Evolutionary conservation across 2,113 vertebrate species (phyloP).

Genomic region (Apus apus): DNA sequence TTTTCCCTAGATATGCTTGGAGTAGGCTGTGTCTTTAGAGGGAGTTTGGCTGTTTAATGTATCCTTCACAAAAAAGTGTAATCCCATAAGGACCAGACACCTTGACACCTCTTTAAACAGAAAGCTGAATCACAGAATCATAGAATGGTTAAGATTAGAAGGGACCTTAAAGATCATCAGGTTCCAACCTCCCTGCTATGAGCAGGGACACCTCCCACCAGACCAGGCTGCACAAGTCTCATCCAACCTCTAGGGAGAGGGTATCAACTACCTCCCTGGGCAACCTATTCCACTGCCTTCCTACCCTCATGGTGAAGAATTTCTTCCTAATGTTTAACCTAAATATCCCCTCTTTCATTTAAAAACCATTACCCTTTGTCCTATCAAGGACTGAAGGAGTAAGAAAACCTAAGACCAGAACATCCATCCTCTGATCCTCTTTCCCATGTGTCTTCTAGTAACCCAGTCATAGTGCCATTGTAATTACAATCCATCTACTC

Average conservation of each 20-base stretch:
- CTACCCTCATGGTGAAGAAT: too few species aligned
- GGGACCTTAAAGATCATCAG: too few species aligned
- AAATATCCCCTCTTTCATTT: too few species aligned
- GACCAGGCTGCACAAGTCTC: too few species aligned
- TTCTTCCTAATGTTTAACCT: too few species aligned
- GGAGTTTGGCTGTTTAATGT: background rate
- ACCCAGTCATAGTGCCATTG: background rate
- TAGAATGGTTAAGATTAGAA: too few species aligned
- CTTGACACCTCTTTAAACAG: background rate
- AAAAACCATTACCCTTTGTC: too few species aligned
- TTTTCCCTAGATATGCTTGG: background rate
- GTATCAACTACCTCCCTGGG: too few species aligned
- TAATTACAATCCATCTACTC: background rate
- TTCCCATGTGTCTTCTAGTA: background rate
- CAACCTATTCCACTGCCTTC: too few species aligned
- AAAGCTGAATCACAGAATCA: background rate
- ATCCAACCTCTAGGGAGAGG: too few species aligned
- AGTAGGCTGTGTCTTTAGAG: background rate
- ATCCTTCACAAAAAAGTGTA: background rate
- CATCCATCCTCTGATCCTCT: background rate
- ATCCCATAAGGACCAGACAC: background rate
- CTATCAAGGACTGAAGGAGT: background rate
- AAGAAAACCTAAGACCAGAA: background rate
- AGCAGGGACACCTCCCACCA: too few species aligned
- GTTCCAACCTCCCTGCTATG: too few species aligned